Evolutionary conservation across 2,113 vertebrate genomes (phyloP).

Genomic region (Ariopsis seemanni): DNA sequence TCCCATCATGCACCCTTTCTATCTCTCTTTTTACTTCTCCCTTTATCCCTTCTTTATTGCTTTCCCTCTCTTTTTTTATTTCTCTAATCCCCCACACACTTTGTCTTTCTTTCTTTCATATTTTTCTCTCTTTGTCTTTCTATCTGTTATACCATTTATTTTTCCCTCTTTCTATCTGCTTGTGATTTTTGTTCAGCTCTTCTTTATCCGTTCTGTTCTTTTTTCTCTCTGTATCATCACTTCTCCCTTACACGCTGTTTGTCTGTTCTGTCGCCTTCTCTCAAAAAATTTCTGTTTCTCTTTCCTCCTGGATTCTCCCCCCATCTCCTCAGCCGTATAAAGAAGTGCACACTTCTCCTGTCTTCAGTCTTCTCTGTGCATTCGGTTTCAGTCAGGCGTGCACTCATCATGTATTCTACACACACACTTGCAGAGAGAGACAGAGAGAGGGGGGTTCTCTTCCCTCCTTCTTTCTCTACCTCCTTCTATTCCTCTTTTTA

Average conservation of each 20-base stretch:
- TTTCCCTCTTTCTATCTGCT: not conserved
- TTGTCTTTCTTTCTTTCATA: not conserved
- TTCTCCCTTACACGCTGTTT: not conserved
- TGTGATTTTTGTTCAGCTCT: not conserved
- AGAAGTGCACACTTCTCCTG: not conserved
- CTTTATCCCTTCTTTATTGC: not conserved
- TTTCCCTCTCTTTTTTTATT: not conserved
- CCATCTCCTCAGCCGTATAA: not conserved
- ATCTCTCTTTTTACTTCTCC: not conserved
- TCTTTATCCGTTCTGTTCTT: not conserved
- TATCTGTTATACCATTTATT: not conserved
- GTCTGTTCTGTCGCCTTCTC: not conserved
- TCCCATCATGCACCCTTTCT: not conserved
- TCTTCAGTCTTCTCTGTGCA: not conserved
- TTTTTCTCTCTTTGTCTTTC: not conserved
- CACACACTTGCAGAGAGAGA: not conserved
- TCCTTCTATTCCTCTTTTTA: not conserved
- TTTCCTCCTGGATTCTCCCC: not conserved
- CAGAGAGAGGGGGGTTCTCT: not conserved
- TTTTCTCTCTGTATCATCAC: not conserved
- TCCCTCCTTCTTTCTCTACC: not conserved
- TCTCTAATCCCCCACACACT: not conserved
- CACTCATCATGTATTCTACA: constrained; percentile 6
- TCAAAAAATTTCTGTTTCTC: not conserved
- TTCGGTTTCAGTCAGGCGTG: not conserved